These are phyloP conservation scores for Microtus pennsylvanicus DNA, from an alignment of 2,113 vertebrate genomes.

Conservation along the genomic window DNA sequence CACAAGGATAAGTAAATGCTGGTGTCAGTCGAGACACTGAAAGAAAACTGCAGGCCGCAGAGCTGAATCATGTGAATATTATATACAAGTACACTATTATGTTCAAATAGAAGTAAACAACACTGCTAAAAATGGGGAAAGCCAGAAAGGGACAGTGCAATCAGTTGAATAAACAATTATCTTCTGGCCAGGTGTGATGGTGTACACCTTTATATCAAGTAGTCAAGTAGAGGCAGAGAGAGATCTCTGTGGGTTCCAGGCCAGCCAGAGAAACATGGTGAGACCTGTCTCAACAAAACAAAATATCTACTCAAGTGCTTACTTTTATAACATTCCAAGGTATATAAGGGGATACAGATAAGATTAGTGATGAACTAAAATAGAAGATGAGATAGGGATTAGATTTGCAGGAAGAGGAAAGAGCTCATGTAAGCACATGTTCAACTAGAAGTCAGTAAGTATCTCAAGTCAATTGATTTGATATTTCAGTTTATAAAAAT, in stretches of 20 bases:
- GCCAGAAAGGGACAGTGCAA: background rate
- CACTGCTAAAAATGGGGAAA: background rate
- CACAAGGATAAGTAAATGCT: background rate
- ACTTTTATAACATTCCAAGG: background rate
- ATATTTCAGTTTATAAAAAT: background rate
- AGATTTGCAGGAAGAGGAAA: background rate
- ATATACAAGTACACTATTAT: background rate
- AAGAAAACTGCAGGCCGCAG: background rate
- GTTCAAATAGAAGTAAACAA: slow-evolving; percentile 30
- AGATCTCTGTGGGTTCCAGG: background rate
- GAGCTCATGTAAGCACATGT: background rate
- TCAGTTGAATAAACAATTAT: slow-evolving; percentile 2
- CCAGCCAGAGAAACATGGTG: background rate
- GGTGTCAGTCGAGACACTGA: no score
- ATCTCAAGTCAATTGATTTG: background rate
- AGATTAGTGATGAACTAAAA: background rate
- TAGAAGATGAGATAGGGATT: background rate
- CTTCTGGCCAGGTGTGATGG: background rate
- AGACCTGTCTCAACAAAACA: background rate
- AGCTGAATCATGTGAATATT: background rate
- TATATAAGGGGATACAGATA: background rate
- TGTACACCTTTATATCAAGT: background rate
- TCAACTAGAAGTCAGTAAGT: background rate
- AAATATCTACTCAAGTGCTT: background rate
- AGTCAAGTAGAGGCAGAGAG: background rate